Conservation (phyloP, 1,140 invertebrate genomes). For the Mycetomoellerius zeteki region DNA sequence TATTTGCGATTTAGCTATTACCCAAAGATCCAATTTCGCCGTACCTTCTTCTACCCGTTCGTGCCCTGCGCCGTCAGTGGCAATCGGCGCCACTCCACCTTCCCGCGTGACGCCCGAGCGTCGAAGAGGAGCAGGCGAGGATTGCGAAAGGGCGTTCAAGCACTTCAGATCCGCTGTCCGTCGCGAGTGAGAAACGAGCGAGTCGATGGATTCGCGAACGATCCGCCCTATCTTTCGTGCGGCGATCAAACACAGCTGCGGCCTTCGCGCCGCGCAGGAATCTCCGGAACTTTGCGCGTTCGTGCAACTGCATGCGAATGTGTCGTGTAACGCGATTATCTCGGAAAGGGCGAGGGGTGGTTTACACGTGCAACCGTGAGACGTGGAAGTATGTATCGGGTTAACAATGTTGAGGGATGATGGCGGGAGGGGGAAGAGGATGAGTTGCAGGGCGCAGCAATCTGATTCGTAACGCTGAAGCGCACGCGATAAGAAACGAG, state of each 20-base stretch:
- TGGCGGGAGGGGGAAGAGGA: background rate
- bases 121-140: background rate
- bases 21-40: conserved; percentile 67
- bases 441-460: conserved; percentile 44
- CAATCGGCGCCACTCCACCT: conserved; percentile 1
- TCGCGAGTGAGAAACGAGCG: conserved; percentile 27
- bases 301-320: conserved; percentile 59
- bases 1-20: conserved; percentile 62
- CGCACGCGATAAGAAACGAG: conserved; percentile 63
- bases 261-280: background rate
- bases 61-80: background rate
- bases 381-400: conserved; percentile 46
- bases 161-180: conserved; percentile 30
- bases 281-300: conserved; percentile 36
- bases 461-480: conserved; percentile 48
- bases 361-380: conserved; percentile 41
- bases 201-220: conserved; percentile 43
- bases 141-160: conserved; percentile 18
- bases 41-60: background rate
- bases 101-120: conserved; percentile 9
- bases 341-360: conserved; percentile 17
- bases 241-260: conserved; percentile 29
- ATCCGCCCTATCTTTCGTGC: conserved; percentile 35
- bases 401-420: conserved; percentile 53
- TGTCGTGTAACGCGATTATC: conserved; percentile 60